Evolutionary conservation across 23 tunicate species (phyloP).

Genomic region (Diplosoma virens): DNA sequence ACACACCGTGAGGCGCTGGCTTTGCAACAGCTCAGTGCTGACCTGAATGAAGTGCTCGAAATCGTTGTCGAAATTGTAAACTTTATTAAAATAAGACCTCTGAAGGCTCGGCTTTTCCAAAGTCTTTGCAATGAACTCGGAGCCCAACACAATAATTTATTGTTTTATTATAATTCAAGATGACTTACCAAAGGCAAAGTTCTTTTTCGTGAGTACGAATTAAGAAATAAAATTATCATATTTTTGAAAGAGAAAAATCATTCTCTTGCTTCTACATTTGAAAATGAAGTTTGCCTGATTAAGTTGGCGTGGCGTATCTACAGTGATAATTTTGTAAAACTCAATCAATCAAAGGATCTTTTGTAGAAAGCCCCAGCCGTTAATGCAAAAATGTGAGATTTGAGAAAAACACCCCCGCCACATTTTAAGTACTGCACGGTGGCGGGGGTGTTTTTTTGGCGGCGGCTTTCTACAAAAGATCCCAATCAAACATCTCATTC

Average conservation of each 20-base stretch:
- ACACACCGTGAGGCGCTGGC: neutral
- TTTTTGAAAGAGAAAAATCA: neutral
- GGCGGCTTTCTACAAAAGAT: no score
- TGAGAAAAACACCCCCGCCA: no score
- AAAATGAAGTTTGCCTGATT: neutral
- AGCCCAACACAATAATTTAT: neutral
- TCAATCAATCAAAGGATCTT: no score
- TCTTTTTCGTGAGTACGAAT: neutral
- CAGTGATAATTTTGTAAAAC: no score
- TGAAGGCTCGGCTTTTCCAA: neutral
- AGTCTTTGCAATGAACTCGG: neutral
- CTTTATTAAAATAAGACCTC: neutral
- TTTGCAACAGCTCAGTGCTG: neutral
- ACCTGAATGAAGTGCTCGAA: neutral
- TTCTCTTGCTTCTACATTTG: neutral
- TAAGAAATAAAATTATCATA: neutral
- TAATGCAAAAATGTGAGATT: no score
- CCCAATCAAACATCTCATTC: no score
- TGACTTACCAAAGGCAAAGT: neutral
- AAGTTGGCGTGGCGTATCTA: constrained; percentile 2
- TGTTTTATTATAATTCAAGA: neutral
- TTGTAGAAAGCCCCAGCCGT: no score
- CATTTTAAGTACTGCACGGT: no score
- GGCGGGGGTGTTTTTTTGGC: no score
- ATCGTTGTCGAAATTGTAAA: neutral